These are phyloP conservation scores for Stomatorhinus walkeri DNA, from an alignment of 2,797 vertebrate genomes.

Conservation along the genomic window DNA sequence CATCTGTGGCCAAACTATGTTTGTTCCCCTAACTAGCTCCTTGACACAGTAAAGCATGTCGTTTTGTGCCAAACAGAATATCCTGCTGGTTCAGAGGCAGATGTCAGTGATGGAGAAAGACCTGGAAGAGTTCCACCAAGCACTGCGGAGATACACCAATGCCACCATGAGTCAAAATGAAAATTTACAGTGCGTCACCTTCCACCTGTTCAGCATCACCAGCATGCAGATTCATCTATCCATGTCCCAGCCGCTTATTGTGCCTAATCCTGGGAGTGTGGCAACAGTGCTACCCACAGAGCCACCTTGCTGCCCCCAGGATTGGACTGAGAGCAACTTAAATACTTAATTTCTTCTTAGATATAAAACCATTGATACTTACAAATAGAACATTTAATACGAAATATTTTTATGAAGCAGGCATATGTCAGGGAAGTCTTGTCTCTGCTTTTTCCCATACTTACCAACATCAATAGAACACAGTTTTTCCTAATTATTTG, in stretches of 20 bases:
- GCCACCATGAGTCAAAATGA: conserved; percentile 70
- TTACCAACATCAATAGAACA: neutral
- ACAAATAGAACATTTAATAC: neutral
- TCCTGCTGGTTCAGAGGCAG: conserved; percentile 88
- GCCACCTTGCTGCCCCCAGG: neutral
- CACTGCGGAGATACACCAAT: conserved; percentile 72
- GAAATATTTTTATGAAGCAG: neutral
- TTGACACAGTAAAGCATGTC: neutral
- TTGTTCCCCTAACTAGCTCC: neutral
- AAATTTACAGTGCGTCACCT: conserved; percentile 75
- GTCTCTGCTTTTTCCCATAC: neutral
- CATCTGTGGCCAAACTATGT: neutral
- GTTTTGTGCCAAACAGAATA: conserved; percentile 64
- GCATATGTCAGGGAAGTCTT: neutral
- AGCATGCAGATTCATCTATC: neutral
- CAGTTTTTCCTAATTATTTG: neutral
- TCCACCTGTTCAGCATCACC: neutral
- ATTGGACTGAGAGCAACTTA: neutral
- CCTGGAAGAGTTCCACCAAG: conserved; percentile 71
- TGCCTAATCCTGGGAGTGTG: neutral
- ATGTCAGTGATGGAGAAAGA: conserved; percentile 68
- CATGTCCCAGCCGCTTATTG: neutral
- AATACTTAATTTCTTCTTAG: neutral
- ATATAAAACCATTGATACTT: neutral
- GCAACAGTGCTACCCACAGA: neutral